Evolutionary conservation across 2,797 vertebrate species (phyloP).

Genomic region (Gadopsis marmoratus): DNA sequence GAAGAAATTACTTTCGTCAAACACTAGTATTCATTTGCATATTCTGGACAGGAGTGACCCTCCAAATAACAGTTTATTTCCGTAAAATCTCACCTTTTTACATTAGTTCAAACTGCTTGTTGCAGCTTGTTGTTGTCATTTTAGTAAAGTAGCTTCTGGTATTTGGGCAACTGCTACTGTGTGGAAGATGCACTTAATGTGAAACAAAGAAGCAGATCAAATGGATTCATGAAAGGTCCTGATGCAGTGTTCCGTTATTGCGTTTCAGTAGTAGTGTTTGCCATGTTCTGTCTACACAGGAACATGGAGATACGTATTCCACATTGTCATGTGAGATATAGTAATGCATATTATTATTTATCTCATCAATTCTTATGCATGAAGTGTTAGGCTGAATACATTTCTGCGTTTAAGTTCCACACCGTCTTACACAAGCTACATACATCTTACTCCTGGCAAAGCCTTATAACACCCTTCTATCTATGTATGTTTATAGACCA

Average conservation of each 20-base stretch:
- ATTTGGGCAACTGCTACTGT: neutral
- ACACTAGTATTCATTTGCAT: neutral
- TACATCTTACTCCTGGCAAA: too few relatives aligned
- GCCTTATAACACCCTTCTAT: neutral
- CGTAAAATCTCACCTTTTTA: neutral
- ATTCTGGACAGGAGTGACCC: neutral
- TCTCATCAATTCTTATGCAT: neutral
- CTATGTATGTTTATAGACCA: neutral
- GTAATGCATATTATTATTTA: neutral
- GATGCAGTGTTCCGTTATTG: neutral
- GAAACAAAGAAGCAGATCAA: neutral
- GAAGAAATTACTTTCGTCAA: neutral
- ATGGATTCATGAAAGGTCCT: neutral
- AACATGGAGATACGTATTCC: neutral
- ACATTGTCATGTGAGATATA: neutral
- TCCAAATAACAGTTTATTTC: neutral
- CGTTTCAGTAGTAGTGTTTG: neutral
- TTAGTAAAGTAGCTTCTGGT: neutral
- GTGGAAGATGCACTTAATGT: neutral
- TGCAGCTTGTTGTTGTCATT: neutral
- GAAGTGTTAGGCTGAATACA: neutral
- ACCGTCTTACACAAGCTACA: too few relatives aligned
- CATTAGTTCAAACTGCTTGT: neutral
- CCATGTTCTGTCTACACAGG: neutral
- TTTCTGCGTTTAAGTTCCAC: neutral